These are phyloP conservation scores for Anolis carolinensis DNA, from an alignment of 2,113 vertebrate genomes.

Conservation along the genomic window DNA sequence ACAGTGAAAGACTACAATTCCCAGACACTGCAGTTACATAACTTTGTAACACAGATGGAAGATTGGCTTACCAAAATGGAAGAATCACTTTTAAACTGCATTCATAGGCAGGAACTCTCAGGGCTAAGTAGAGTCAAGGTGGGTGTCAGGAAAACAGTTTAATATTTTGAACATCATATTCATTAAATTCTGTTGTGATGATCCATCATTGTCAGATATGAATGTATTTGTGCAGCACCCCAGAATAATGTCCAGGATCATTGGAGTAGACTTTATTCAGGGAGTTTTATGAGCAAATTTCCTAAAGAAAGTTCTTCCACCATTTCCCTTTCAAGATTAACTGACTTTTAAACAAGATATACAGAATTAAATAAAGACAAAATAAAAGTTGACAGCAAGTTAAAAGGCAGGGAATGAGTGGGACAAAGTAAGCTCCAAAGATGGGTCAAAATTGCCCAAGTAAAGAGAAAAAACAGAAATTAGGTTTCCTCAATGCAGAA, in stretches of 20 bases:
- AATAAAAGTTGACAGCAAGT: background rate
- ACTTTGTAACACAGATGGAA: slow-evolving; percentile 80
- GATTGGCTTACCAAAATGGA: slow-evolving; percentile 81
- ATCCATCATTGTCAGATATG: background rate
- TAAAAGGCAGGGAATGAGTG: background rate
- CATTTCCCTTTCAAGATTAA: background rate
- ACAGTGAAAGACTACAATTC: slow-evolving; percentile 86
- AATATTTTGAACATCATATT: background rate
- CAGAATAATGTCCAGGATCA: background rate
- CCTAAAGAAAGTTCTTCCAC: background rate
- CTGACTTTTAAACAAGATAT: background rate
- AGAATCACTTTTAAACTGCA: slow-evolving; percentile 77
- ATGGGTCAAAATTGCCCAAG: background rate
- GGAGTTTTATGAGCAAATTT: background rate
- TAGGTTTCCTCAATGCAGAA: too few relatives aligned
- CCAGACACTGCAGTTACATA: slow-evolving; percentile 86
- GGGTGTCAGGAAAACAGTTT: slow-evolving; percentile 17
- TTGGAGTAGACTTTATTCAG: background rate
- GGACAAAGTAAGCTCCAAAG: background rate
- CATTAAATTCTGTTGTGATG: slow-evolving; percentile 7
- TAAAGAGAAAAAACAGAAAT: background rate
- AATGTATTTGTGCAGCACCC: background rate
- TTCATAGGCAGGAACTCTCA: slow-evolving; percentile 77
- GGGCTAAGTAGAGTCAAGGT: slow-evolving; percentile 88
- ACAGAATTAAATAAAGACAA: background rate